These are phyloP conservation scores for Nothura maculosa DNA, from an alignment of 2,797 vertebrate genomes.

Conservation along the genomic window DNA sequence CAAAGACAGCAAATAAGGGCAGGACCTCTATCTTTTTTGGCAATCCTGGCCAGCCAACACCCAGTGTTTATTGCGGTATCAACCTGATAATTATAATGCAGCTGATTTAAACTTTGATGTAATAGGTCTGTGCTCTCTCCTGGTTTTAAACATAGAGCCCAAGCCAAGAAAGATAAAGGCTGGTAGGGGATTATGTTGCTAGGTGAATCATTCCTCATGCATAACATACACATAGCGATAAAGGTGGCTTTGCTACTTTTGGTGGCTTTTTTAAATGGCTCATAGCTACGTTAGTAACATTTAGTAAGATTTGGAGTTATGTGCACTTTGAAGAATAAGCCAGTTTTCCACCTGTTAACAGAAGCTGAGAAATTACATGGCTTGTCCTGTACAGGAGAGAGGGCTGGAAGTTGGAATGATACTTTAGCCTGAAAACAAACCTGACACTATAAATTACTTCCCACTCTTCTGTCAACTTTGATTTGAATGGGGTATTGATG, in stretches of 20 bases:
- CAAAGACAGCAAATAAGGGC: constrained; percentile 48
- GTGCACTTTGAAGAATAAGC: background rate
- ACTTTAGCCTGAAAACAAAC: background rate
- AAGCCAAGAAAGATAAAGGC: constrained; percentile 55
- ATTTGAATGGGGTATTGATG: background rate
- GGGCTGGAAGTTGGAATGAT: background rate
- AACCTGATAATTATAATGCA: constrained; percentile 63
- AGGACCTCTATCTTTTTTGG: constrained; percentile 73
- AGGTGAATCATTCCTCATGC: constrained; percentile 37
- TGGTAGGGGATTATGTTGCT: constrained; percentile 41
- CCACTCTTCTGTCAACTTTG: background rate
- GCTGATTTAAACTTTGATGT: constrained; percentile 71
- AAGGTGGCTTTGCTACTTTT: background rate
- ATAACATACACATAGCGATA: background rate
- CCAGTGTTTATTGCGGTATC: constrained; percentile 70
- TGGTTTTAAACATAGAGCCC: constrained; percentile 21
- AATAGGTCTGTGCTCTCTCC: constrained; percentile 56
- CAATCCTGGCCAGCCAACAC: constrained; percentile 66
- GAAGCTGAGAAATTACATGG: constrained; percentile 11
- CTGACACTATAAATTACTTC: background rate
- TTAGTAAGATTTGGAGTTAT: background rate
- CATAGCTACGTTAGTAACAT: background rate
- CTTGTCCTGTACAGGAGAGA: background rate
- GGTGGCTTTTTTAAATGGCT: background rate
- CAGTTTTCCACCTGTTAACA: background rate